Evolutionary conservation across 2,888 invertebrate species (phyloP), one percentile per base, ranked within the genome.

Genomic region (Drosophila emarginata): DNA sequence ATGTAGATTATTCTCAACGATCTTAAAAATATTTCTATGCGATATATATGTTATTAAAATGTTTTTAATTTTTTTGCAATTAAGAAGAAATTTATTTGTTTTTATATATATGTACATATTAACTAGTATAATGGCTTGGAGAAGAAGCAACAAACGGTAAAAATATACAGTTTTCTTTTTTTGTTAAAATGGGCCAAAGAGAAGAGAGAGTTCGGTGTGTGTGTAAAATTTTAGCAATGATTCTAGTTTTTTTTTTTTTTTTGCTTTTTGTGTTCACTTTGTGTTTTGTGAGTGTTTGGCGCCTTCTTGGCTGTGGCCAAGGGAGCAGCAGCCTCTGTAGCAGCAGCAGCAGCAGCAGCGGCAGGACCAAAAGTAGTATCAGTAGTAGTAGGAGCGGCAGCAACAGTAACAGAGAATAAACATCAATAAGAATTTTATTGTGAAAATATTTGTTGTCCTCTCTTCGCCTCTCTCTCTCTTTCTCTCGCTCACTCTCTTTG

Each of bases 391-490:
- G 61, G 40, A 68, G 53, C 54, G 64, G 45, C 64, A 61, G 21
- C 40, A 40, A 50, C 60, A 63, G 36, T 61, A 66, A 73, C 61
- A 71, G n/a, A 75, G 68, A 72, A 77, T 64, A 79, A 79, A 80
- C 76, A 79, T 74, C 80, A 83, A 86, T 83, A 80, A 78, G 76
- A 80, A 70, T 76, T 69, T 74, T 76, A 70, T 70, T 68, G 62
- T 66, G 66, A 67, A 75, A 67, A 74, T 64, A 86, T 72, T 72
- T 72, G 72, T 71, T 50, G 64, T 61, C 61, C 59, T 64, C 68
- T 21, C 11, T 45, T 11, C 4, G 7, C 7, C 18, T 45, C 45
- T 21, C 45, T 39, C 45, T 45, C 2, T 18, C 18, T 15, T 14
- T 15, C 40, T 40, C 23, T 23, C n/a, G n/a, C n/a, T n/a, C n/a